Base-by-base conservation (phyloP, 2,113 vertebrate species). In the Pelobates fuscus region DNA sequence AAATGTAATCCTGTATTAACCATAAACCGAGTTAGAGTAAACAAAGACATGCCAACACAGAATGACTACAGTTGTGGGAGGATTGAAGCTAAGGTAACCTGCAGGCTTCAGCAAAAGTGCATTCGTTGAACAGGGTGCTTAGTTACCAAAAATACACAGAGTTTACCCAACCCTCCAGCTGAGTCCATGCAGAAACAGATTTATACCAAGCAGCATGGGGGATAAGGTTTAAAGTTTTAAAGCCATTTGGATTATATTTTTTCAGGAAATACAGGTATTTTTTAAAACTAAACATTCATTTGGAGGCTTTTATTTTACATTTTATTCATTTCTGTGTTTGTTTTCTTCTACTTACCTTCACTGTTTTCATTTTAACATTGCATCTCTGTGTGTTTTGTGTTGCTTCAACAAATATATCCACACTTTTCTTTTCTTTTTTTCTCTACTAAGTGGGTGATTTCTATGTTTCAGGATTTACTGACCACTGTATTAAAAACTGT, bases 101-200 rank as follows among this genome's bases (percentile, higher is more conserved):
- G 6, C 23, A 18, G 10, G n/a, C 23, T 8, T 20, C 18, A n/a
- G 8, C 23, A 17, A 18, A 54, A 24, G 10, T 58, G 23, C 25
- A 24, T 58, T 4, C 25, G 23, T 10, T 58, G 55, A 12, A 2
- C 55, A 24, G 21, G 55, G 55, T 25, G 55, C 55, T 58, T 24
- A 24, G 55, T 58, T 24, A 58, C 55, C 55, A 58, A 24, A 23
- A 23, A 58, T 58, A 58, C 55, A 58, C 55, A 58, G 55, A 58
- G 25, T 8, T 24, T 25, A 15, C 20, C 23, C 55, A 58, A 11
- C 55, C 55, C 17, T 58, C 55, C 5, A 25, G 23, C 55, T 5
- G n/a, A n/a, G n/a, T 25, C 3, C 23, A 12, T 20, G 23, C 7
- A 14, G 20, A 58, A 25, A 24, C 17, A 24, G 23, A 11, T 58